Percentiles rank a stretch among this genome's conserved stretches.
Evolutionary conservation across 2,797 vertebrate species (phyloP).

Genomic region (Synanceia verrucosa): DNA sequence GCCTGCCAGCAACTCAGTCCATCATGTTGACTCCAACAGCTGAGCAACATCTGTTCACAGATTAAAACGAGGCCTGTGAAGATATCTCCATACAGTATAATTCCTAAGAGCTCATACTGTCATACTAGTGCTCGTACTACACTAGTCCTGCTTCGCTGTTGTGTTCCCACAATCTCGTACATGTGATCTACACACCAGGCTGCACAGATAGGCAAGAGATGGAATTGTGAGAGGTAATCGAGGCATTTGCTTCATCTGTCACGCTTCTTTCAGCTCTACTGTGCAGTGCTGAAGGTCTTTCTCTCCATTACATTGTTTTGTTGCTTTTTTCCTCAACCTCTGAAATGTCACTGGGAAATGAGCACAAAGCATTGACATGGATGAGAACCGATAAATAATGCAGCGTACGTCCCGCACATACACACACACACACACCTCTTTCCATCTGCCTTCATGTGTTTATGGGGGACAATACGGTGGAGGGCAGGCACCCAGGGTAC

Average conservation of each 20-base stretch:
- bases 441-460: conserved; percentile 27
- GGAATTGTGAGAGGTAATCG: conserved; percentile 63
- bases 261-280: conserved; percentile 58
- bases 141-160: conserved; percentile 1
- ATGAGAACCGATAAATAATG: conserved; percentile 80
- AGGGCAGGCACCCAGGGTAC: conserved; percentile 30
- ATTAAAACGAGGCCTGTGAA: conserved; percentile 75
- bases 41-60: conserved; percentile 87
- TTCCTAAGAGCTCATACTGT: conserved; percentile 34
- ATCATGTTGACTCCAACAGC: conserved; percentile 83
- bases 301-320: conserved; percentile 73
- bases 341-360: conserved; percentile 79
- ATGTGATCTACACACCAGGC: conserved; percentile 42
- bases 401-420: conserved; percentile 57
- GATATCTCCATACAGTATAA: conserved; percentile 51
- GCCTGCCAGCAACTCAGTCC: conserved; percentile 76
- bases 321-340: conserved; percentile 62
- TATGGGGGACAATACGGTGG: conserved; percentile 33
- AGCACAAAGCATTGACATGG: conserved; percentile 70
- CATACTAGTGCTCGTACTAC: no score
- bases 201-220: conserved; percentile 35
- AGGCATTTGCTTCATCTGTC: conserved; percentile 70
- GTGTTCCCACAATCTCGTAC: conserved; percentile 38
- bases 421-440: conserved; percentile 3
- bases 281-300: conserved; percentile 71